These are phyloP conservation scores for Porites divaricata DNA, from an alignment of 92 coral and sea anemone species.

Conservation along the genomic window DNA sequence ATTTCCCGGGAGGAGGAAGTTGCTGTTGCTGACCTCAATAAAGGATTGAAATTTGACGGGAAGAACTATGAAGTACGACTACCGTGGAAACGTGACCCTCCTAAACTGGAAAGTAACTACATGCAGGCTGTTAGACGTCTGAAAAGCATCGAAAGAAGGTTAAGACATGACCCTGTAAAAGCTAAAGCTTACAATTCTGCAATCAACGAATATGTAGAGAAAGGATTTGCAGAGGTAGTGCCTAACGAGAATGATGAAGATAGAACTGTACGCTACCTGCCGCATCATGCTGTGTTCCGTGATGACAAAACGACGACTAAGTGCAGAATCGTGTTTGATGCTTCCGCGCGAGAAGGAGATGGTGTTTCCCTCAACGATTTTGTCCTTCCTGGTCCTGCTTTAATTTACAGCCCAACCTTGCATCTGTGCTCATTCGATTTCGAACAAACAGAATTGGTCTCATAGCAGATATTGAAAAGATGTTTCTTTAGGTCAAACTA, in stretches of 20 bases:
- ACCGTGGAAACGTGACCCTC: slow-evolving; percentile 33
- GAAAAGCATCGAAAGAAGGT: slow-evolving; percentile 26
- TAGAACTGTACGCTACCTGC: slow-evolving; percentile 24
- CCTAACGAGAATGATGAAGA: not conserved
- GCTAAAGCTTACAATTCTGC: slow-evolving; percentile 40
- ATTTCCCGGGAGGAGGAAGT: slow-evolving; percentile 24
- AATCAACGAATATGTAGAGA: slow-evolving; percentile 31
- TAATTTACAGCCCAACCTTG: slow-evolving; percentile 39
- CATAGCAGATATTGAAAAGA: slow-evolving; percentile 55
- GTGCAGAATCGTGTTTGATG: slow-evolving; percentile 63
- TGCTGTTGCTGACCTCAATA: too few relatives aligned
- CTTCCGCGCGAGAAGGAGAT: slow-evolving; percentile 26
- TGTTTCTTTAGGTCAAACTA: slow-evolving; percentile 51
- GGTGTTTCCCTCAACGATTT: slow-evolving; percentile 44
- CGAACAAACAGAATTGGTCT: slow-evolving; percentile 36
- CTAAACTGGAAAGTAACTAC: slow-evolving; percentile 31
- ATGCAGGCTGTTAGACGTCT: slow-evolving; percentile 42
- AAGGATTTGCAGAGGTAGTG: slow-evolving; percentile 30
- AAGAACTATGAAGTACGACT: slow-evolving; percentile 49
- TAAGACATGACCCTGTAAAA: slow-evolving; percentile 21
- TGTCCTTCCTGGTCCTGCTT: slow-evolving; percentile 39
- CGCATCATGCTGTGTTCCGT: slow-evolving; percentile 56
- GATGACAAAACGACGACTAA: slow-evolving; percentile 31
- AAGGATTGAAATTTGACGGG: slow-evolving; percentile 26
- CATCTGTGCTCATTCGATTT: slow-evolving; percentile 33